Percentiles rank a stretch among this genome's conserved stretches.
phyloP scores from a whole-genome alignment of 2,888 invertebrate genomes.

The Smittia sp. region DNA sequence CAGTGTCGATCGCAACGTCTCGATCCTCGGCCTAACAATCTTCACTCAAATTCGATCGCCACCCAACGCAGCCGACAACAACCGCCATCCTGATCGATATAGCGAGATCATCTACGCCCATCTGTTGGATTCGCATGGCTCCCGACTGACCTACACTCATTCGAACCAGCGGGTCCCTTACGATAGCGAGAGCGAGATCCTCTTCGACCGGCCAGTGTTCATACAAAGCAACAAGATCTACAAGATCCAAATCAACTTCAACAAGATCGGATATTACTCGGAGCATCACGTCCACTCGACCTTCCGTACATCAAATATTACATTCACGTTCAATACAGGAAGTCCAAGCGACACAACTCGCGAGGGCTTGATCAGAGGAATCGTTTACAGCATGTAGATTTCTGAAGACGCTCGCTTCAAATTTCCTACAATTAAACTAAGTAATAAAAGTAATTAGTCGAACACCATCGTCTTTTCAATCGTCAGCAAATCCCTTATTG shows the following conservation, averaged over 20 bases:
- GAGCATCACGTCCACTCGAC: neutral
- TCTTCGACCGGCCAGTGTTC: conserved; percentile 75
- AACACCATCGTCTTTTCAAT: no score
- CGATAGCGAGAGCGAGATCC: conserved; percentile 71
- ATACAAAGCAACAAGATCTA: conserved; percentile 70
- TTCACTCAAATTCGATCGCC: conserved; percentile 66
- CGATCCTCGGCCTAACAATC: conserved; percentile 67
- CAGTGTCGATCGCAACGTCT: conserved; percentile 76
- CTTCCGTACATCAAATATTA: conserved; percentile 52
- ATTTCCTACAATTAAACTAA: no score
- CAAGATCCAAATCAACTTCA: conserved; percentile 77
- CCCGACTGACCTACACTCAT: conserved; percentile 77
- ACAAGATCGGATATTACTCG: conserved; percentile 79
- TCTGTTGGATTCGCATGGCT: conserved; percentile 74
- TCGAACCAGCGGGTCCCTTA: conserved; percentile 74
- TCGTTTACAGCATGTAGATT: conserved; percentile 58
- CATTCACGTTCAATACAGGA: conserved; percentile 74
- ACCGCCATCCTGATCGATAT: conserved; percentile 53
- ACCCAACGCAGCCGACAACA: conserved; percentile 43
- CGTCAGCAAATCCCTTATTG: no score
- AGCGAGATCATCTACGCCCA: conserved; percentile 79
- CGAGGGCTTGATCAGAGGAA: conserved; percentile 74
- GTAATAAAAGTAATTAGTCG: no score
- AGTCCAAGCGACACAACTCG: conserved; percentile 68
- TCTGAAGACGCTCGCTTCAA: no score